These are phyloP conservation scores for Pseudopodoces humilis DNA, from an alignment of 2,113 vertebrate species.

Conservation along the genomic window DNA sequence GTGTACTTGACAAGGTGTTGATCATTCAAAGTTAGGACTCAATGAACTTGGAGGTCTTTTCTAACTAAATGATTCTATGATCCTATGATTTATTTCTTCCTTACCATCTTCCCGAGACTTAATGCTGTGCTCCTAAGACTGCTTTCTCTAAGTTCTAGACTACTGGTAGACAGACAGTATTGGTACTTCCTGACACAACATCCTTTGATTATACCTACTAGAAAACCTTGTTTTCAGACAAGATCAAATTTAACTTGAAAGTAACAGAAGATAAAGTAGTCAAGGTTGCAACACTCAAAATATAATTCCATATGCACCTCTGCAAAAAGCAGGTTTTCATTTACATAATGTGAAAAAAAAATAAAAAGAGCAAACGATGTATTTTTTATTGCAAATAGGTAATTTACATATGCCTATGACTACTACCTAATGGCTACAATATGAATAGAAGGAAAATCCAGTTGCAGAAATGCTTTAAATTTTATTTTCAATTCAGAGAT, in stretches of 20 bases:
- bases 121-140: background rate
- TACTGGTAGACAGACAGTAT: background rate
- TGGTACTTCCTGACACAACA: background rate
- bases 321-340: background rate
- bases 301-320: background rate
- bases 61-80: background rate
- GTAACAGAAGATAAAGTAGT: background rate
- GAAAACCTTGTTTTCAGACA: background rate
- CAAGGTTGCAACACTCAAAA: background rate
- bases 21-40: background rate
- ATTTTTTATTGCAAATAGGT: background rate
- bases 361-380: background rate
- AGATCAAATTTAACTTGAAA: background rate
- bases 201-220: background rate
- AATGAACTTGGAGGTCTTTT: background rate
- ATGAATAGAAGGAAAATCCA: background rate
- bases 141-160: background rate
- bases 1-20: background rate
- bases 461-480: background rate
- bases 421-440: background rate
- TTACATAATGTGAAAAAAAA: background rate
- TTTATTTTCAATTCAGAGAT: background rate
- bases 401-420: background rate
- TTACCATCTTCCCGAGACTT: fast-evolving
- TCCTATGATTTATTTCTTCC: background rate